These are phyloP conservation scores for Escarpia spicata DNA, from an alignment of 2,888 invertebrate genomes.

Conservation along the genomic window DNA sequence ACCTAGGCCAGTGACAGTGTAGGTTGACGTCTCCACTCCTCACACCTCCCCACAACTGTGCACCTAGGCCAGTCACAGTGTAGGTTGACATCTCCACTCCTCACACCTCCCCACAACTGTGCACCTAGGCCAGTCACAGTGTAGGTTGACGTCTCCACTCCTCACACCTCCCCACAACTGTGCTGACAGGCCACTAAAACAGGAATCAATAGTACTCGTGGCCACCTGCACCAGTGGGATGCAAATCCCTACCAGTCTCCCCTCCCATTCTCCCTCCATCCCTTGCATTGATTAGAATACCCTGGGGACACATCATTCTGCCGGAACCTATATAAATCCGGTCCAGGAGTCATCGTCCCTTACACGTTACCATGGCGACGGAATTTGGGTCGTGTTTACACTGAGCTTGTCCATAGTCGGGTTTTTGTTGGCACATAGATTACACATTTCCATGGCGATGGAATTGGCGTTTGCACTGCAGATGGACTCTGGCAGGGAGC, in stretches of 20 bases:
- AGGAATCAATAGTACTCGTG: background rate
- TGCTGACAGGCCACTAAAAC: background rate
- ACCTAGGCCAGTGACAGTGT: background rate
- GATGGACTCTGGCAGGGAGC: background rate
- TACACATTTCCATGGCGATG: background rate
- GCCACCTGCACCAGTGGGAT: background rate
- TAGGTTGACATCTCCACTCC: background rate
- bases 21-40: background rate
- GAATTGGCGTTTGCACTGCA: background rate
- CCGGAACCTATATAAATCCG: background rate
- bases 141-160: background rate
- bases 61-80: background rate
- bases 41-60: background rate
- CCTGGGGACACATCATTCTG: background rate
- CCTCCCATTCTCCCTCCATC: background rate
- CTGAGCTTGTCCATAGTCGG: background rate
- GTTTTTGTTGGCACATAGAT: slow-evolving; percentile 16
- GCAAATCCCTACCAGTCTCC: background rate
- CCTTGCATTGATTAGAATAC: background rate
- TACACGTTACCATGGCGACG: background rate
- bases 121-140: background rate
- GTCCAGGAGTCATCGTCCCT: background rate
- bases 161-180: background rate
- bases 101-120: slow-evolving; percentile 6
- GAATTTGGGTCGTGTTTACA: slow-evolving; percentile 2